phyloP scores from a whole-genome alignment of 37 sponge, comb jelly and placozoan species.

The Theonella swinhoei region DNA sequence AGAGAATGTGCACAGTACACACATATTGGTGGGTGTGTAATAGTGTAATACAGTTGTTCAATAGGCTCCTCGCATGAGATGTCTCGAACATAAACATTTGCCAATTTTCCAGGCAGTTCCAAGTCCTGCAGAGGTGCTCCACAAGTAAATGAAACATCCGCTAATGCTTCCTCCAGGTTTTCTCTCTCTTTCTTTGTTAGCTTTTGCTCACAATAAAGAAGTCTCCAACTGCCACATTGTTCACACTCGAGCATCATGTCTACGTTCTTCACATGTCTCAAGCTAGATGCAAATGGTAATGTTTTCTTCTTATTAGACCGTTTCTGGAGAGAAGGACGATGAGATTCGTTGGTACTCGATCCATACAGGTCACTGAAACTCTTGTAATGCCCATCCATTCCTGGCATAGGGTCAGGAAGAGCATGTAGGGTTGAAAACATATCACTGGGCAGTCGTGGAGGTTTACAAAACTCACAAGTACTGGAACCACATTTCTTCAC shows the following conservation, averaged over 20 bases:
- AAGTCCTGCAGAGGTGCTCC: no score
- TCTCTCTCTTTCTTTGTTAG: slow-evolving; percentile 3
- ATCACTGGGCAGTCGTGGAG: neutral
- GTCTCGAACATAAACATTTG: slow-evolving; percentile 8
- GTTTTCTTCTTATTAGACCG: slow-evolving; percentile 10
- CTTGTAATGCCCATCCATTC: slow-evolving; percentile 22
- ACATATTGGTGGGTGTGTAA: neutral
- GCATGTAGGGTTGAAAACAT: neutral
- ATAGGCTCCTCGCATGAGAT: slow-evolving; percentile 8
- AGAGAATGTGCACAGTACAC: no score
- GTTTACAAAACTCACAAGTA: slow-evolving; percentile 18
- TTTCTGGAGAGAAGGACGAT: slow-evolving; percentile 1
- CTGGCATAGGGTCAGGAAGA: slow-evolving; percentile 17
- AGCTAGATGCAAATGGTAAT: slow-evolving; percentile 17
- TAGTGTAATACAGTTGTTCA: slow-evolving; percentile 10
- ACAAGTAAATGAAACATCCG: no score
- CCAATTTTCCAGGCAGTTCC: slow-evolving; percentile 11
- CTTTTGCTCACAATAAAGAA: neutral
- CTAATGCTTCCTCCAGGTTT: no score
- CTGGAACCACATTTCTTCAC: slow-evolving; percentile 29
- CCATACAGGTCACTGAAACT: slow-evolving; percentile 3
- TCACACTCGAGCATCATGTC: slow-evolving; percentile 44
- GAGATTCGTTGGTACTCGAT: neutral
- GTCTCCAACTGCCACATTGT: slow-evolving; percentile 18
- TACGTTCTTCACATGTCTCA: slow-evolving; percentile 28